Base-by-base conservation (phyloP, 2,888 invertebrate genomes). In the Nemurella pictetii region DNA sequence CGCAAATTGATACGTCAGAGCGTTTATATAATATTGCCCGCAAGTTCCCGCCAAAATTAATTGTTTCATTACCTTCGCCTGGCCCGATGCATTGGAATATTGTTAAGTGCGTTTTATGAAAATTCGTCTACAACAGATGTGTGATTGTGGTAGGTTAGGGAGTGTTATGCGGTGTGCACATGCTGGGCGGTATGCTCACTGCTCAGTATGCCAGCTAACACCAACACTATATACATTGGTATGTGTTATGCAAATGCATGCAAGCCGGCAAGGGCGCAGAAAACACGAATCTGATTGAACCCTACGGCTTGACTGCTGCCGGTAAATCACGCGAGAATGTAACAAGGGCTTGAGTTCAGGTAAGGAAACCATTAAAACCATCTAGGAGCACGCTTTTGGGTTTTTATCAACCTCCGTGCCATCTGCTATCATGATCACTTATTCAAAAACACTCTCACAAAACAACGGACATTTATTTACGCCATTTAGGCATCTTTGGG, bases 81-180 rank as follows among this genome's bases (percentile, higher is more conserved):
- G 2, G 3, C 55, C 2, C 12, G 55, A 2, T 55, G 55, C 55
- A 55, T 1, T 55, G 55, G 15, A 15, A 55, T 55, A 20, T 55
- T 12, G 55, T 55, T 55, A 55, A 55, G 15, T 55, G 55, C 55
- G 55, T 55, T 55, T 55, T 12, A 20, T 20, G 9, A 55, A 55
- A 20, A 7, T 55, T 55, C 20, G 55, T 30, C 29, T 15, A 4
- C 78, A 78, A 78, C 78, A 78, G 0, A 78, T 78, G 78, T 78
- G 28, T n/a, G 28, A n/a, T 78, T 78, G 78, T n/a, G 28, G 30
- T 78, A 78, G 78, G 78, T 78, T n/a, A 78, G 78, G 78, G 78
- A 15, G 28, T 12, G n/a, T 28, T 30, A 5, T 78, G 78, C 30
- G 30, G 75, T 75, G 15, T 25, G 75, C 12, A 28, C 55, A 55